Conservation (phyloP, 2,113 vertebrate species). For the Colossoma macropomum region DNA sequence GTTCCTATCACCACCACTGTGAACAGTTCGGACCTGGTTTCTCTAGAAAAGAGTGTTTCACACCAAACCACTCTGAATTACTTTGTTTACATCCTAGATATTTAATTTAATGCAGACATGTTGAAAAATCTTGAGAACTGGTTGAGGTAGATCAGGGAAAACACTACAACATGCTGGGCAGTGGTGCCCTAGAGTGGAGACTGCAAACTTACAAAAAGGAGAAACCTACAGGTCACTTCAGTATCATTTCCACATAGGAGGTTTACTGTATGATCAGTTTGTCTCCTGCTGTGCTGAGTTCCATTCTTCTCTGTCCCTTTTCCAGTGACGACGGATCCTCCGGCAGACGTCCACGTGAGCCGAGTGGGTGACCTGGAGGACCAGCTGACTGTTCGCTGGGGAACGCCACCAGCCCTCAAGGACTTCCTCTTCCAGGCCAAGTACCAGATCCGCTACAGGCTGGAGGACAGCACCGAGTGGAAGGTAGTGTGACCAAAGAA, state of each 20-base stretch:
- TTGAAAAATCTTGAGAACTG: too few species aligned
- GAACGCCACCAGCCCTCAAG: constrained; percentile 88
- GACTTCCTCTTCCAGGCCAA: constrained; percentile 97
- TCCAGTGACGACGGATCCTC: constrained; percentile 93
- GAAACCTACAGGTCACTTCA: too few species aligned
- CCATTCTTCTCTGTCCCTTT: neutral
- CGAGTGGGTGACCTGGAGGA: constrained; percentile 91
- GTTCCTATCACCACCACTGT: too few species aligned
- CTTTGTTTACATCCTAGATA: too few species aligned
- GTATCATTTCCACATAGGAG: neutral
- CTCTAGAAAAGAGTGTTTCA: too few species aligned
- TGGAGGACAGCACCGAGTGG: constrained; percentile 94
- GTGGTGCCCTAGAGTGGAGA: too few species aligned
- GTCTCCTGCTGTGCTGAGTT: neutral
- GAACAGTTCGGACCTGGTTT: too few species aligned
- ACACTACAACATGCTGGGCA: too few species aligned
- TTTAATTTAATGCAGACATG: too few species aligned
- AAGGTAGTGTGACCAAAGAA: constrained; percentile 77
- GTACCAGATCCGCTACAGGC: constrained; percentile 96
- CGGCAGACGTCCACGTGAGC: constrained; percentile 88
- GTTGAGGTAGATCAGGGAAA: too few species aligned
- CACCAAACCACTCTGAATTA: too few species aligned
- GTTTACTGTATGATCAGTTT: neutral
- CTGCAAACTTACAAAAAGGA: too few species aligned
- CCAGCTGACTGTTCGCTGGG: constrained; percentile 94